Conservation (phyloP, 2,888 invertebrate species). For the Anthophora plumipes region DNA sequence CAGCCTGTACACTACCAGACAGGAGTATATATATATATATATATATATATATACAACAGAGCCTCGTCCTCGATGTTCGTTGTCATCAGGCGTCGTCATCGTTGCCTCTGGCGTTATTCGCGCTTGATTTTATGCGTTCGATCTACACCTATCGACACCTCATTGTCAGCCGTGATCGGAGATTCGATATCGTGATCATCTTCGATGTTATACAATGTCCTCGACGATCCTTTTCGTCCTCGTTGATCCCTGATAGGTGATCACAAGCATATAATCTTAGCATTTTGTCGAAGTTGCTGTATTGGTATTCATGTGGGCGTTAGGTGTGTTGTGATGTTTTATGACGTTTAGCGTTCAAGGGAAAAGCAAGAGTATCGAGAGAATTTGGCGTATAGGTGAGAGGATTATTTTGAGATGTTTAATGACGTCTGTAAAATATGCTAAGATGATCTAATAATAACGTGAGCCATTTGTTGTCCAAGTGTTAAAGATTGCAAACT, state of each 20-base stretch:
- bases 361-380: no score
- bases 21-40: no score
- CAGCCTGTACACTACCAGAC: constrained; percentile 39
- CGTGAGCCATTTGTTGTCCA: no score
- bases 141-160: not conserved
- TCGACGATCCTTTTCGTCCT: constrained; percentile 17
- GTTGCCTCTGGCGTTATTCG: not conserved
- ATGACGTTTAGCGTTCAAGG: no score
- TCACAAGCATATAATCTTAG: not conserved
- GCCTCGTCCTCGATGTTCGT: constrained; percentile 43
- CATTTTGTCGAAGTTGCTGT: not conserved
- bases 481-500: no score
- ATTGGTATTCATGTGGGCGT: no score
- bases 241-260: not conserved
- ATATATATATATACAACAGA: constrained; percentile 1
- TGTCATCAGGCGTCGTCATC: constrained; percentile 37
- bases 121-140: not conserved
- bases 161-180: constrained; percentile 11
- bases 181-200: constrained; percentile 25
- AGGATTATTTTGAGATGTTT: no score
- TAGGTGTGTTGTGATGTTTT: not conserved
- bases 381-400: no score
- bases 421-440: no score
- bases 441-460: no score
- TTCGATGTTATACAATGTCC: constrained; percentile 10